phyloP scores from a whole-genome alignment of 1,140 invertebrate genomes.

The Grapholita molesta region DNA sequence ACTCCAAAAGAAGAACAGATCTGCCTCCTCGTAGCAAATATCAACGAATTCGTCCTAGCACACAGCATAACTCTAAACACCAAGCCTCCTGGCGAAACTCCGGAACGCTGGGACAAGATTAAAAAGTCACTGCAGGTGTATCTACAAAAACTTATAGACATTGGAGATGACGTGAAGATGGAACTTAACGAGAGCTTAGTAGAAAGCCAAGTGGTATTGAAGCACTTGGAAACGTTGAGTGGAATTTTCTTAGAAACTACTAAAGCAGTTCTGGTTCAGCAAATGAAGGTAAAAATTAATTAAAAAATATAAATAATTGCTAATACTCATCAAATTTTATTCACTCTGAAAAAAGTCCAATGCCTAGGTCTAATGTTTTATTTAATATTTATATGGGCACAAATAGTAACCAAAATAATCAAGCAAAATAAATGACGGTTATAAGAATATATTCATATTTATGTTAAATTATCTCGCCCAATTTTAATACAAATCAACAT shows the following conservation, averaged over 20 bases:
- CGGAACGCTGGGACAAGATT: constrained; percentile 76
- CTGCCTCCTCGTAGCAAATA: constrained; percentile 70
- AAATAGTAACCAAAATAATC: no score
- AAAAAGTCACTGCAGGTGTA: constrained; percentile 71
- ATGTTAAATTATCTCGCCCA: constrained; percentile 1
- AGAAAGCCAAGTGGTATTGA: constrained; percentile 60
- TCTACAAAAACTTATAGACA: constrained; percentile 70
- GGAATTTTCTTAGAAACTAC: constrained; percentile 74
- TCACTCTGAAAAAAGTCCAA: no score
- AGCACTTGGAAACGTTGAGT: constrained; percentile 66
- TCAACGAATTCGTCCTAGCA: constrained; percentile 74
- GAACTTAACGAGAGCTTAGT: constrained; percentile 69
- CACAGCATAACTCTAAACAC: constrained; percentile 77
- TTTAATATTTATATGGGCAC: no score
- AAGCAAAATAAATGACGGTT: no score
- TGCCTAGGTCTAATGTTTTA: no score
- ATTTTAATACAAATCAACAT: background rate
- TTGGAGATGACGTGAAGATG: constrained; percentile 71
- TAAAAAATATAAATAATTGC: background rate
- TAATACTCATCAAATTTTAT: background rate
- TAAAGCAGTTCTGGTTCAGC: constrained; percentile 73
- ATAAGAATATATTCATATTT: background rate
- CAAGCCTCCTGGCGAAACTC: constrained; percentile 72
- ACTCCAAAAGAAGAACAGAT: constrained; percentile 63
- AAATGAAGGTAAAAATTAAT: constrained; percentile 65